A percentile compares a stretch with the other conserved stretches of the same genome.
Evolutionary conservation across 2,888 invertebrate genomes (phyloP).

Genomic region (Acronicta leporina): DNA sequence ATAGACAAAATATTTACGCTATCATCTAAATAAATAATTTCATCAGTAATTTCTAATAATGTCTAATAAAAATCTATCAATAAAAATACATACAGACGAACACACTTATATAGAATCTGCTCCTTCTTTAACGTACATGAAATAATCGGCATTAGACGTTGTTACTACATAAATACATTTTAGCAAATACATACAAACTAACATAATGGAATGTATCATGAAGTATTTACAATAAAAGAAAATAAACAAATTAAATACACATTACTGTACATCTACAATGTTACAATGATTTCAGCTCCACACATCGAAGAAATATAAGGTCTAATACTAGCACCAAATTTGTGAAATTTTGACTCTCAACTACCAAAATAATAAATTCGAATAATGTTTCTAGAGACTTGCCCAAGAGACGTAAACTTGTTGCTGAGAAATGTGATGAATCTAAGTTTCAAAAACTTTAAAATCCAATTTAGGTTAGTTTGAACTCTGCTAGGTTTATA

Average conservation of each 20-base stretch:
- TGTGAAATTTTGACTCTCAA: slow-evolving; percentile 40
- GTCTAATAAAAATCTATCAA: slow-evolving; percentile 23
- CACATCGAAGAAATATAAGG: slow-evolving; percentile 40
- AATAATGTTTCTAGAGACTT: slow-evolving; percentile 52
- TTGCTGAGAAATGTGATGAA: slow-evolving; percentile 9
- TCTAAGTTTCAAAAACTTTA: slow-evolving; percentile 8
- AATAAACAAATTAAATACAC: slow-evolving; percentile 57
- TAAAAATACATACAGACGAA: no score
- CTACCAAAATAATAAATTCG: slow-evolving; percentile 62
- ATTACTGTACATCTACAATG: slow-evolving; percentile 49
- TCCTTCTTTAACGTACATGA: no score
- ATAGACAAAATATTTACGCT: slow-evolving; percentile 32
- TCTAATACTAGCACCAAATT: slow-evolving; percentile 72
- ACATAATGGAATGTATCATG: slow-evolving; percentile 75
- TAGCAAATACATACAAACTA: slow-evolving; percentile 48
- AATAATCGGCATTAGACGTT: slow-evolving; percentile 42
- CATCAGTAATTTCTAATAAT: slow-evolving; percentile 29
- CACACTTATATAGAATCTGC: no score
- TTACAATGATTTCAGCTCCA: slow-evolving; percentile 28
- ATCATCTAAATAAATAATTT: slow-evolving; percentile 52
- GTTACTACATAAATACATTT: slow-evolving; percentile 21
- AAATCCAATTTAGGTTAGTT: slow-evolving; percentile 30
- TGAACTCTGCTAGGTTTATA: neutral
- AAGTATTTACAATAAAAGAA: slow-evolving; percentile 67
- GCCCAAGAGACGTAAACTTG: slow-evolving; percentile 25